Conservation (phyloP, 2,113 vertebrate species). For the Istiophorus platypterus region DNA sequence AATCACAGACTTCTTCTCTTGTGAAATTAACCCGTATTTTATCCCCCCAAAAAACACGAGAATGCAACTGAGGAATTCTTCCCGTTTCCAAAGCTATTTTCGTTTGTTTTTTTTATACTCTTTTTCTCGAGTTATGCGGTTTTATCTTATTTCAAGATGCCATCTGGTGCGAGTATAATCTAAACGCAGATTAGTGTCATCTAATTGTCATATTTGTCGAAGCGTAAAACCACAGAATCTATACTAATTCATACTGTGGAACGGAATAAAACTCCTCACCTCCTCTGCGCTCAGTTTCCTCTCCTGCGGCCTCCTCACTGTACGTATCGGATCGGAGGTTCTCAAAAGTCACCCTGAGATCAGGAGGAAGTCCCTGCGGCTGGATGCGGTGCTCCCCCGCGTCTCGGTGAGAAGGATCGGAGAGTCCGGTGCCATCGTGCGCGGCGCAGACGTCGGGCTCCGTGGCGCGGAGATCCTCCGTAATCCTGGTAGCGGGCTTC, state of each 20-base stretch:
- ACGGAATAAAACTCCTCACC: slow-evolving; percentile 48
- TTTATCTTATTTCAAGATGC: neutral
- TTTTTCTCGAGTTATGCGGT: neutral
- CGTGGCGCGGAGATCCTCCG: slow-evolving; percentile 2
- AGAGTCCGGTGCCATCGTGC: neutral
- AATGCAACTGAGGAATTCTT: neutral
- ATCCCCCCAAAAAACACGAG: neutral
- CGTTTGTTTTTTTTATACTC: too few species aligned
- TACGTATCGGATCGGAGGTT: slow-evolving; percentile 25
- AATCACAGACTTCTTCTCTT: neutral
- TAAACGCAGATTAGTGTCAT: neutral
- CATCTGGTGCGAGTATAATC: neutral
- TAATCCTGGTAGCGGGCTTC: neutral
- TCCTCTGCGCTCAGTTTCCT: slow-evolving; percentile 55
- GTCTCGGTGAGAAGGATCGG: neutral
- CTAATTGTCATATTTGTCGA: neutral
- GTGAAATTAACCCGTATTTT: neutral
- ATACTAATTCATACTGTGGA: neutral
- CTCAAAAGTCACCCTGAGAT: neutral
- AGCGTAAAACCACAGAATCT: neutral
- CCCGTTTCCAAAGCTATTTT: neutral
- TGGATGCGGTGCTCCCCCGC: slow-evolving; percentile 19
- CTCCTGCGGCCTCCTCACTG: slow-evolving; percentile 58
- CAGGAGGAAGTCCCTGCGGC: slow-evolving; percentile 9
- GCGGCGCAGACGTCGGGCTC: slow-evolving; percentile 7